Percentiles rank a stretch among this genome's conserved stretches.
Evolutionary conservation across 2,888 invertebrate genomes (phyloP).

Genomic region (Stratiomys singularior): DNA sequence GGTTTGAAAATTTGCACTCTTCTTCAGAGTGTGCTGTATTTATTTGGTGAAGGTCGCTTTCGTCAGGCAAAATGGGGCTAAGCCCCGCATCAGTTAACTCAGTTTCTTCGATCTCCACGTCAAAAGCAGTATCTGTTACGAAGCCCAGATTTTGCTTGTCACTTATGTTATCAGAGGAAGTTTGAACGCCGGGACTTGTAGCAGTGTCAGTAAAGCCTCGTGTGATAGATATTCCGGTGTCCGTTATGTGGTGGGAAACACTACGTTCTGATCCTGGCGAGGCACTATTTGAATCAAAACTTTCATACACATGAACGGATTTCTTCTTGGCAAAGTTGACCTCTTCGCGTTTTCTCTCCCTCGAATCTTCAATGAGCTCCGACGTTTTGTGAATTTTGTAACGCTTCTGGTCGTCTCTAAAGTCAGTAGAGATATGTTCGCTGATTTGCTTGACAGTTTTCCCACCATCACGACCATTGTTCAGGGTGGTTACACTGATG

Average conservation of each 20-base stretch:
- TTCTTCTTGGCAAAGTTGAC: constrained; percentile 68
- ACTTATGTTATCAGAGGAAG: constrained; percentile 57
- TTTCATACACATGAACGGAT: constrained; percentile 67
- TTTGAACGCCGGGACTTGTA: constrained; percentile 65
- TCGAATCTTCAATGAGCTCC: constrained; percentile 55
- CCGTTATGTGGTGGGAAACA: constrained; percentile 68
- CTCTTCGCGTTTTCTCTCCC: constrained; percentile 66
- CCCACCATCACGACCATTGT: constrained; percentile 47
- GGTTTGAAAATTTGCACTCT: constrained; percentile 65
- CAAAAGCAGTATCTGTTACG: constrained; percentile 66
- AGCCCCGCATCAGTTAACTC: constrained; percentile 69
- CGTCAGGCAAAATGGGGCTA: constrained; percentile 69
- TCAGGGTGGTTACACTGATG: constrained; percentile 67
- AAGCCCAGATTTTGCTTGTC: constrained; percentile 58
- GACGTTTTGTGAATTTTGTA: constrained; percentile 47
- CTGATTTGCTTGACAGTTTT: constrained; percentile 48
- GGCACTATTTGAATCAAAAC: constrained; percentile 59
- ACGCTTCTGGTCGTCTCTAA: constrained; percentile 61
- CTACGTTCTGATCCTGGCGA: constrained; percentile 67
- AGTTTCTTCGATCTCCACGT: constrained; percentile 66
- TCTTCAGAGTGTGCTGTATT: constrained; percentile 63
- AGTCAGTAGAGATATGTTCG: constrained; percentile 56
- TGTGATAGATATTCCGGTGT: constrained; percentile 69
- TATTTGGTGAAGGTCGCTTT: constrained; percentile 61
- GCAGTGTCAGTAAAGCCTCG: constrained; percentile 66